Base-by-base conservation (phyloP, 2,888 invertebrate genomes). In the Zygothrica quintamaculata region DNA sequence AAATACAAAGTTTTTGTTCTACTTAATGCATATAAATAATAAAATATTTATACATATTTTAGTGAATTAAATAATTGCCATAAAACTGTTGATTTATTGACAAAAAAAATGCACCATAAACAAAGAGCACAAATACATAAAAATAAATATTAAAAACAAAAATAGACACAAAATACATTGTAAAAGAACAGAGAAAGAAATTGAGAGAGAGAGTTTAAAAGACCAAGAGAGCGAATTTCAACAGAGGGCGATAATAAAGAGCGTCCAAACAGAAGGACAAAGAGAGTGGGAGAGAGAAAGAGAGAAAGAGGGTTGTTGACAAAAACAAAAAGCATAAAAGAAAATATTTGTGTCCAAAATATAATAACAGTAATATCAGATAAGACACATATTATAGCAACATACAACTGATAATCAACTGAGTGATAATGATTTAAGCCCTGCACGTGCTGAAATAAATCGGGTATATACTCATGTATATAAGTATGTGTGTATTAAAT, bases 301-400 rank as follows among this genome's bases (percentile, higher is more conserved):
- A n/a, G n/a, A n/a, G n/a, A n/a, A n/a, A n/a, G 39, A 40, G 43
- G 46, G 31, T 57, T n/a, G 34, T 52, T 31, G 57, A 53, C 55
- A 57, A 57, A 22, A n/a, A n/a, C n/a, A n/a, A n/a, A n/a, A n/a
- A n/a, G n/a, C n/a, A n/a, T n/a, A n/a, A n/a, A n/a, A n/a, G n/a
- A n/a, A 36, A 16, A 9, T 11, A 31, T 65, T 77, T 84, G 81
- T 84, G 84, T 84, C 84, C 18, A 77, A 77, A 73, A 65, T 61
- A 64, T 31, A 44, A 59, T 39, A 42, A 31, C 42, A 42, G 37
- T 26, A 15, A 31, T 18, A 39, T 15, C 22, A 40, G 43, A 40
- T 9, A n/a, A 44, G 12, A 50, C 9, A 25, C 26, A 43, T 39
- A 42, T 36, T 42, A 39, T 44, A 12, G 48, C 31, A 65, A 64